Evolutionary conservation across 2,797 vertebrate genomes (phyloP).

Genomic region (Dipus sagitta): DNA sequence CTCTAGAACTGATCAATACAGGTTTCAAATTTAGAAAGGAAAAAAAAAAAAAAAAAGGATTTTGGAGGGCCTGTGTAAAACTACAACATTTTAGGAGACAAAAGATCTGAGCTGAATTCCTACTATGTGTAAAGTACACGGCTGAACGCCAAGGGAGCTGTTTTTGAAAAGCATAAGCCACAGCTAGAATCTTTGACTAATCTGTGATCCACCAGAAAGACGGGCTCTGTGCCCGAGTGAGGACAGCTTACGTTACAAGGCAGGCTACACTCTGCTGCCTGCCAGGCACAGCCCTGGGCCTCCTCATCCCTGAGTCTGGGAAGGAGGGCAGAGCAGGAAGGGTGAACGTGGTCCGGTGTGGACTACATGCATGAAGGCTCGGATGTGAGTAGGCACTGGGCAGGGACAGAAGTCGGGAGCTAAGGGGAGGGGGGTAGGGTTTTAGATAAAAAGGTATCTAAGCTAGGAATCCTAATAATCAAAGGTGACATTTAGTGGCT

Average conservation of each 20-base stretch:
- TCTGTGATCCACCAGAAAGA: slow-evolving; percentile 4
- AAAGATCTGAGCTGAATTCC: slow-evolving; percentile 17
- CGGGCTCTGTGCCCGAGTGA: background rate
- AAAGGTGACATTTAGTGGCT: background rate
- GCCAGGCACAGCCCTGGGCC: background rate
- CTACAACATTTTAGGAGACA: background rate
- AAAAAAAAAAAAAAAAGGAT: background rate
- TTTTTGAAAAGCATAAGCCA: slow-evolving; percentile 57
- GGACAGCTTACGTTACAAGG: background rate
- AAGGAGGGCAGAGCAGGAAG: background rate
- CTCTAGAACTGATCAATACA: background rate
- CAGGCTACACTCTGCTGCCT: background rate
- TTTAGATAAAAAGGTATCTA: background rate
- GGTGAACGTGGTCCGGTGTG: background rate
- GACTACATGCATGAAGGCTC: background rate
- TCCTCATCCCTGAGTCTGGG: background rate
- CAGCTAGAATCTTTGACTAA: slow-evolving; percentile 55
- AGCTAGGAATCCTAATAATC: background rate
- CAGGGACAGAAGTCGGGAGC: background rate
- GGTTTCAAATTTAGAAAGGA: slow-evolving; percentile 35
- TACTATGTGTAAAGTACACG: slow-evolving; percentile 17
- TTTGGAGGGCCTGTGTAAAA: slow-evolving; percentile 45
- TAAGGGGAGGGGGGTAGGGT: background rate
- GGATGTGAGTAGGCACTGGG: background rate
- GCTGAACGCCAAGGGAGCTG: slow-evolving; percentile 1